Evolutionary conservation across 1,140 invertebrate genomes (phyloP), one percentile per base, ranked within the genome.

Genomic region (Andricus grossulariae): DNA sequence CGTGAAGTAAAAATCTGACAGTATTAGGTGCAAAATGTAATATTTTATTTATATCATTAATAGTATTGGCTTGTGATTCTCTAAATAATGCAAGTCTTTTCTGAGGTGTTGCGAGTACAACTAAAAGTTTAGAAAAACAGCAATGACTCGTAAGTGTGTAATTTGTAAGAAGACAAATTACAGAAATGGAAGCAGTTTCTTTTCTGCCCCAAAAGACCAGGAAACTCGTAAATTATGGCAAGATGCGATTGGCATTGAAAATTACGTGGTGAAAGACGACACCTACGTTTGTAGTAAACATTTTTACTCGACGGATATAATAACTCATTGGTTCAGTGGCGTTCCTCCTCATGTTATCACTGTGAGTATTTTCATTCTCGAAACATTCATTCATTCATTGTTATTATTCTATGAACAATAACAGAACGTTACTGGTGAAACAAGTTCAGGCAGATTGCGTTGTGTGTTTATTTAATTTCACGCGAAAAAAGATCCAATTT

Each of bases 251-350:
- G 87, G 77, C 8, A 88, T 88, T 13, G 84, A 88, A 57, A 84
- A 88, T 80, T 87, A 88, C 72, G 73, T 74, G 49, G 88, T 91
- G 16, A 88, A 78, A n/a, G 88, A 90, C 70, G 88, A 90, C 50
- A 90, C 89, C 16, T 91, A 87, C 76, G 85, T 91, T 32, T 91
- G 90, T 57, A 91, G 90, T 75, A 89, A 88, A 83, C 89, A 91
- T 80, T 91, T 91, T 82, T 76, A 85, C 18, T 82, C 86, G 50
- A 78, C 83, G 32, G 90, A 91, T 83, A 89, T 91, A 50, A 89
- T 91, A 70, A 90, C 90, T 6, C 89, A 91, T 50, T 91, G 90
- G 90, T 81, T 88, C 39, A 91, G 90, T 52, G 90, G 90, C 52
- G 84, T 88, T 19, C 90, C 90, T 39, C 90, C 90, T 10, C 86